Conservation (phyloP, 35 echinoderm and acorn worm species). For the Diadema setosum region DNA sequence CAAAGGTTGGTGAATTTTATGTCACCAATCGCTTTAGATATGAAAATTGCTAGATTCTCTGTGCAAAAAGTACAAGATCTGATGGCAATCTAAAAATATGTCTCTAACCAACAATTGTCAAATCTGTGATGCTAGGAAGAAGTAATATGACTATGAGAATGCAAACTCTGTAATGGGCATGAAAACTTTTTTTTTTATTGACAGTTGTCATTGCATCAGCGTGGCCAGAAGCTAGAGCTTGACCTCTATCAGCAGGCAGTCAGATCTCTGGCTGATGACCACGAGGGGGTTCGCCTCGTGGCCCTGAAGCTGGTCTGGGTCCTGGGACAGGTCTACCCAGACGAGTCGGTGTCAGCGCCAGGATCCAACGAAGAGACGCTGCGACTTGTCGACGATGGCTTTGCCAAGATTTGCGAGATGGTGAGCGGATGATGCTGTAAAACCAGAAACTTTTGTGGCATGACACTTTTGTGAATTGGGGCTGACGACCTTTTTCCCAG, state of each 20-base stretch:
- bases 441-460: too few species aligned
- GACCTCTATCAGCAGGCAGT: constrained; percentile 71
- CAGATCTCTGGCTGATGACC: constrained; percentile 77
- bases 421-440: too few species aligned
- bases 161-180: neutral
- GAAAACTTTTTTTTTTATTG: neutral
- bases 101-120: neutral
- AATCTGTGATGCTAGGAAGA: neutral
- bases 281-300: constrained; percentile 73
- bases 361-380: constrained; percentile 47
- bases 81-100: neutral
- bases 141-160: neutral
- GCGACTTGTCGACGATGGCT: constrained; percentile 91
- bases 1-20: too few species aligned
- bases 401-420: constrained; percentile 97
- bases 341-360: constrained; percentile 62
- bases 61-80: too few species aligned
- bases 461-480: too few species aligned
- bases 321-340: constrained; percentile 85
- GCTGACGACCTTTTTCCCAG: too few species aligned
- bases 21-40: too few species aligned
- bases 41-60: too few species aligned
- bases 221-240: constrained; percentile 71
- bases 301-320: constrained; percentile 91
- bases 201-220: constrained; percentile 76